Evolutionary conservation across 2,113 vertebrate species (phyloP).

Genomic region (Perognathus longimembris): DNA sequence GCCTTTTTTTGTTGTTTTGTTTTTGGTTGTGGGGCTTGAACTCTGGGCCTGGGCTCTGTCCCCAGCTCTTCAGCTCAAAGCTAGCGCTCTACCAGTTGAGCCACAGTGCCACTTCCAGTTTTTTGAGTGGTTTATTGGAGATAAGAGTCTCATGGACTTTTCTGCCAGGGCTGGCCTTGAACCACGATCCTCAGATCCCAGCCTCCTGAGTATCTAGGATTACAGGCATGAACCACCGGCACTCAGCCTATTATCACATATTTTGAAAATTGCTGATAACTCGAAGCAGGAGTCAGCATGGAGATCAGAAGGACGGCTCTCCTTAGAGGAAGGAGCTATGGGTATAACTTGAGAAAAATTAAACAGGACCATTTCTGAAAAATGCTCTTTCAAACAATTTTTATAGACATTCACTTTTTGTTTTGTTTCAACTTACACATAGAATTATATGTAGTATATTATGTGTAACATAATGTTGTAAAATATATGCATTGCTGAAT

Average conservation of each 20-base stretch:
- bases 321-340: background rate
- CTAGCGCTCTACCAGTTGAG: too few relatives aligned
- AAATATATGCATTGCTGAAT: background rate
- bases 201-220: too few relatives aligned
- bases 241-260: background rate
- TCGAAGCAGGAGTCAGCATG: constrained; percentile 41
- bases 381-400: background rate
- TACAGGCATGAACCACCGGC: too few relatives aligned
- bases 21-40: too few relatives aligned
- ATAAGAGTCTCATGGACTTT: too few relatives aligned
- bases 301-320: background rate
- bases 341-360: constrained; percentile 49
- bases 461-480: background rate
- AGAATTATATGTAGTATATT: background rate
- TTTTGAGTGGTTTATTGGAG: too few relatives aligned
- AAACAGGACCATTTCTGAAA: background rate
- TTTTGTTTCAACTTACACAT: background rate
- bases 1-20: too few relatives aligned
- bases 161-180: too few relatives aligned
- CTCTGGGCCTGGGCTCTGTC: too few relatives aligned
- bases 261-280: constrained; percentile 28
- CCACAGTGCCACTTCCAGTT: too few relatives aligned
- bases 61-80: background rate
- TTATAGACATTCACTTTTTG: background rate
- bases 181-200: too few relatives aligned